phyloP scores from a whole-genome alignment of 2,797 vertebrate species.

The Ctenosaura bakeri region DNA sequence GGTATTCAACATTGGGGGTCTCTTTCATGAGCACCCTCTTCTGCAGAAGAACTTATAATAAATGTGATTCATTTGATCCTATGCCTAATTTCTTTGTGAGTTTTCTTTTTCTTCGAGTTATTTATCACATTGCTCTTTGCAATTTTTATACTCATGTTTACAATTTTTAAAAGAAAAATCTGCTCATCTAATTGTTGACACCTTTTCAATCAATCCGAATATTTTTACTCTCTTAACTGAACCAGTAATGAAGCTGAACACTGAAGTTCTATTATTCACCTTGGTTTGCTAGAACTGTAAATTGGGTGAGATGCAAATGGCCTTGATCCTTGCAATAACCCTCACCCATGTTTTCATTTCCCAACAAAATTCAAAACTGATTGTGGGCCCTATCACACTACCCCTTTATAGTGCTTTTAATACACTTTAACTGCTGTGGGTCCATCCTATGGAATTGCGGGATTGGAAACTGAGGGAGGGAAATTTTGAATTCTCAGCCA shows the following conservation, averaged over 20 bases:
- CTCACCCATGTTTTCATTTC: not conserved
- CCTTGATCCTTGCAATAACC: not conserved
- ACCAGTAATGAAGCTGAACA: not conserved
- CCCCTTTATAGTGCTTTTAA: no score
- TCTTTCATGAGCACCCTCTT: no score
- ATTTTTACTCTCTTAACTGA: not conserved
- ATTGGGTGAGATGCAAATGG: not conserved
- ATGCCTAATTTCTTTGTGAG: no score
- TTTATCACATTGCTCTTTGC: not conserved
- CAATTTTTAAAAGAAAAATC: not conserved
- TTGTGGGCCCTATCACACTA: not conserved
- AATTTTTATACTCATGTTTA: not conserved
- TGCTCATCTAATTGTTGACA: not conserved
- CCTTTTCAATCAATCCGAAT: not conserved
- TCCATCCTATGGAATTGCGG: no score
- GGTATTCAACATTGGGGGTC: no score
- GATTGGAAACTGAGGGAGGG: no score
- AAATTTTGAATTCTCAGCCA: no score
- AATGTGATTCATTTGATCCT: no score
- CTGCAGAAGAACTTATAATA: no score
- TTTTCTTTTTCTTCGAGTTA: no score
- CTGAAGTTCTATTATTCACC: not conserved
- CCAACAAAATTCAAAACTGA: conserved; percentile 4
- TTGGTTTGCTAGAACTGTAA: conserved; percentile 9
- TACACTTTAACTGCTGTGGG: no score